Percentiles rank a stretch among this genome's conserved stretches.
Conservation (phyloP, 2,888 invertebrate species). For the Tetragnatha montana region DNA sequence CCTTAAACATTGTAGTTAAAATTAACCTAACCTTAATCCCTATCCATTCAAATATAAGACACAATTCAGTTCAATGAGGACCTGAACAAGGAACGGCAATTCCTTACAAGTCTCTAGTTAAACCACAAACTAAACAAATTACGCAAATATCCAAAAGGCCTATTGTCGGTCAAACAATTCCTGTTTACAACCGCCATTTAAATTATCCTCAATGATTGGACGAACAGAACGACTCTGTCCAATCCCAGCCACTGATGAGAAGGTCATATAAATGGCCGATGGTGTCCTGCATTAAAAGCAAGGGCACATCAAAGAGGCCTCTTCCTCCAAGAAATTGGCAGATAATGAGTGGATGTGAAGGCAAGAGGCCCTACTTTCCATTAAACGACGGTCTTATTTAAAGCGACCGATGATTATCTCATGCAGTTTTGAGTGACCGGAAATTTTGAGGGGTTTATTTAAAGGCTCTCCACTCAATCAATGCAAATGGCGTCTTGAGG, state of each 20-base stretch:
- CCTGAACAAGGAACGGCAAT: no score
- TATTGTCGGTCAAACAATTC: no score
- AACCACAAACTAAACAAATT: no score
- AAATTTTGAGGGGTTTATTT: constrained; percentile 14
- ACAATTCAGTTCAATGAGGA: no score
- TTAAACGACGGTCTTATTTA: not conserved
- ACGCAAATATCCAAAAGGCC: no score
- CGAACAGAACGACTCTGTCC: not conserved
- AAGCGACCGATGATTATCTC: not conserved
- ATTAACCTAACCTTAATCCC: no score
- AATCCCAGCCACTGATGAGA: not conserved
- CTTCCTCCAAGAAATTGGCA: constrained; percentile 28
- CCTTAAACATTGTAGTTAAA: no score
- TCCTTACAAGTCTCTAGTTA: no score
- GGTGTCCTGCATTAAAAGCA: constrained; percentile 6
- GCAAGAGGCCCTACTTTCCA: not conserved
- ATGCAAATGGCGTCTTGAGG: constrained; percentile 28
- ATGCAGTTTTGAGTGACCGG: not conserved
- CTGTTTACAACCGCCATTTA: no score
- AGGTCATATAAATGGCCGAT: not conserved
- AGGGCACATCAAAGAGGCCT: constrained; percentile 24
- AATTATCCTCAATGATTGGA: no score
- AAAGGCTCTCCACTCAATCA: constrained; percentile 18
- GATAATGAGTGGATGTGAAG: constrained; percentile 26
- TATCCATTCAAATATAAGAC: no score